These are phyloP conservation scores for Andricus grossulariae DNA, from an alignment of 1,140 invertebrate species.

Conservation along the genomic window DNA sequence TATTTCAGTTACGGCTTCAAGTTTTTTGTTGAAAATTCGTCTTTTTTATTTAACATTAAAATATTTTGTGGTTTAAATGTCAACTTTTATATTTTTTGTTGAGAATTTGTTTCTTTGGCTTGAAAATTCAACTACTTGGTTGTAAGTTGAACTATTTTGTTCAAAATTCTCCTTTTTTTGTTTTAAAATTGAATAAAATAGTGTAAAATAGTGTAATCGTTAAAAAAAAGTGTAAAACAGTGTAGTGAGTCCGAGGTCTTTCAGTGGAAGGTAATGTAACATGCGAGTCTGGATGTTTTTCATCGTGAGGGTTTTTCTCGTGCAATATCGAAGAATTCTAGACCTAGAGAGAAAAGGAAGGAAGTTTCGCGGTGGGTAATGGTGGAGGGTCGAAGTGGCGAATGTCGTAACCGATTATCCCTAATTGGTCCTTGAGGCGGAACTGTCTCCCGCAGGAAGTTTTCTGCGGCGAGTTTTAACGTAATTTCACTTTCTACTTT, in stretches of 20 bases:
- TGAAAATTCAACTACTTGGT: too few relatives aligned
- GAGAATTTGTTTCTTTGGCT: too few relatives aligned
- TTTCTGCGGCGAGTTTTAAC: slow-evolving; percentile 30
- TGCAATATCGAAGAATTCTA: slow-evolving; percentile 14
- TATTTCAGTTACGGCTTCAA: too few relatives aligned
- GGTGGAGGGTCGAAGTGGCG: neutral
- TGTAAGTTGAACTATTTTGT: too few relatives aligned
- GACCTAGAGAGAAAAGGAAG: neutral
- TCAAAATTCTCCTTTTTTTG: too few relatives aligned
- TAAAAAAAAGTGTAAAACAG: neutral
- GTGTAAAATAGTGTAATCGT: too few relatives aligned
- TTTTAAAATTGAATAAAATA: too few relatives aligned
- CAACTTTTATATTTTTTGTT: too few relatives aligned
- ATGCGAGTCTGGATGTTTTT: neutral
- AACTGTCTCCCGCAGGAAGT: slow-evolving; percentile 27
- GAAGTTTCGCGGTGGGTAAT: neutral
- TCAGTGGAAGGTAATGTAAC: neutral
- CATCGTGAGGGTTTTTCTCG: neutral
- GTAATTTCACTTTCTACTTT: slow-evolving; percentile 31
- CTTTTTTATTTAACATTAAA: too few relatives aligned
- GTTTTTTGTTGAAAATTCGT: too few relatives aligned
- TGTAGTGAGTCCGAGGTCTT: neutral
- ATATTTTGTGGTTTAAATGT: too few relatives aligned
- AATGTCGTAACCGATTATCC: slow-evolving; percentile 22
- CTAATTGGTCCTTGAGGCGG: slow-evolving; percentile 25